Evolutionary conservation across 2,888 invertebrate genomes (phyloP), one percentile per base, ranked within the genome.

Genomic region (Caenorhabditis sp.): DNA sequence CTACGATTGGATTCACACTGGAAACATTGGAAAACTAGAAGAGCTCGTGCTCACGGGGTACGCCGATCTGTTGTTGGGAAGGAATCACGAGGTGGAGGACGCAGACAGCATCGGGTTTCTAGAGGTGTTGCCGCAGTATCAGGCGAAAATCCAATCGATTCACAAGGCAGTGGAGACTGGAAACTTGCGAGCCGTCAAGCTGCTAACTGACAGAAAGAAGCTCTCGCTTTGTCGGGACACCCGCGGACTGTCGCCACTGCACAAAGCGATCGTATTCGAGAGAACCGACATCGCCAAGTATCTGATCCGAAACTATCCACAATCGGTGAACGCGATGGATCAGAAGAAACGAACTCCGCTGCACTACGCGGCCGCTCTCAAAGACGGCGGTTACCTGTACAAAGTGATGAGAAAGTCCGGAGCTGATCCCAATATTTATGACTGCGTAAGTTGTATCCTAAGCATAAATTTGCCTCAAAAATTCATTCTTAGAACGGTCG

Each of bases 11-110:
- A 87, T 90, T 53, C 89, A 89, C 63, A 87, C 89, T n/a, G 93
- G 94, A 8, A 95, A 95, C 88, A 93, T 96, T 93, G 95, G 95
- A 89, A 93, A 94, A 91, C 91, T 96, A 86, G 96, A 96, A 26
- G 93, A 94, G 58, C 91, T 96, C 85, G 95, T 96, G 13, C 91
- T 96, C 22, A 94, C 94, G 85, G 96, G 96, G 3, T 94, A 95
- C 88, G 96, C 96, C 91, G 93, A 79, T 92, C 93, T 90, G 91
- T 95, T 86, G 90, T 93, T 86, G 92, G 94, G 68, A 5, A 92
- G 93, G 91, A 92, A 86, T 62, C 75, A 80, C 58, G 80, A 80
- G 48, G 80, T 78, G 2, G 87, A 89, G 43, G 88, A 89, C 48
- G 79, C 83, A 1, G 89, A 89, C 39, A 92, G 93, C 11, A 91